Conservation (phyloP, 1,140 invertebrate species). For the Antheraea mylitta region DNA sequence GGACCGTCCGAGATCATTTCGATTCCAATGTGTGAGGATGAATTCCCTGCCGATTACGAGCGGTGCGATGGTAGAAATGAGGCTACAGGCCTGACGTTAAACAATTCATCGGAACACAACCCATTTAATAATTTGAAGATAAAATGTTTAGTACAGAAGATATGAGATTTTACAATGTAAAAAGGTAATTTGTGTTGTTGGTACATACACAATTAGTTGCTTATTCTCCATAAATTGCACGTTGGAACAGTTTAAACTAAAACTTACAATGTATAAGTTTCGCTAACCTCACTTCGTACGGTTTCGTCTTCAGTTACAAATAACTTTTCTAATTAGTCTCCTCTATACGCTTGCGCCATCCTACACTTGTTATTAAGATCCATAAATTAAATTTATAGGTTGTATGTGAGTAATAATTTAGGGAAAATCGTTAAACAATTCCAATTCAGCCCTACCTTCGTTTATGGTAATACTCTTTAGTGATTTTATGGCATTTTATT, state of each 20-base stretch:
- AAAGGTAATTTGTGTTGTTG: no score
- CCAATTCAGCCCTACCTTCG: background rate
- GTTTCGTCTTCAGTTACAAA: constrained; percentile 14
- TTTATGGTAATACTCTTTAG: background rate
- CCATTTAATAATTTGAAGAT: no score
- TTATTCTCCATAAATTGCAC: background rate
- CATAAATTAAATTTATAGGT: constrained; percentile 30
- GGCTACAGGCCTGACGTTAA: no score
- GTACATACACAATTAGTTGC: background rate
- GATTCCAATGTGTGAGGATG: no score
- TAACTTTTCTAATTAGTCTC: constrained; percentile 28
- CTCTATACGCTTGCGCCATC: constrained; percentile 11
- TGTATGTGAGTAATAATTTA: constrained; percentile 21
- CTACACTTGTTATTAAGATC: constrained; percentile 22
- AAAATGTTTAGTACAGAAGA: no score
- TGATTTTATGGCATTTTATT: background rate
- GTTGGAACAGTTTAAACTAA: background rate
- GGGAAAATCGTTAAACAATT: constrained; percentile 17
- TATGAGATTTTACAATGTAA: no score
- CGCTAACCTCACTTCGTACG: background rate
- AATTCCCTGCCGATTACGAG: no score
- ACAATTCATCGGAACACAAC: no score
- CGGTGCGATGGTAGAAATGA: no score
- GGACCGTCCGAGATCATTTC: no score
- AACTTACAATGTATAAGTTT: background rate